Evolutionary conservation across 2,797 vertebrate species (phyloP), one percentile per base, ranked within the genome.

Genomic region (Sebastes taczanowskii): DNA sequence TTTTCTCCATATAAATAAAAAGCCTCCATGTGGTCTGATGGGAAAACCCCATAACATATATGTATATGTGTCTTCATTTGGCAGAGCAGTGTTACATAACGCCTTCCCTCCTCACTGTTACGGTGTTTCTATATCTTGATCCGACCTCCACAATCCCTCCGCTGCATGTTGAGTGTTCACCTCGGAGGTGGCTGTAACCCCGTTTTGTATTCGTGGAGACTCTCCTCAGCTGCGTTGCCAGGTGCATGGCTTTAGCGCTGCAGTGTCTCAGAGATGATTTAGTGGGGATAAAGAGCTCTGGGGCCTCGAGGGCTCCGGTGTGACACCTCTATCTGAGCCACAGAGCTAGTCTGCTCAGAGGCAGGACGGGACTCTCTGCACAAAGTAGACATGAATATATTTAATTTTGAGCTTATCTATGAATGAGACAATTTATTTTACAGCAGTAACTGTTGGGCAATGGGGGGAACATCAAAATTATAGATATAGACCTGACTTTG

Each of bases 241-340:
- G 88, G 74, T 81, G 73, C 72, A 34, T 38, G 85, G 67, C 58
- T 81, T 61, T 68, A 23, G 56, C 63, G 20, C 61, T 8, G 30
- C 69, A 52, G 46, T 30, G 67, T 84, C 78, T 42, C 84, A 49
- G 32, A 16, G 85, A 52, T 84, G 77, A 70, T 82, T 79, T 85
- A 82, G 61, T 42, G 70, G 11, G 78, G 74, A 75, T 84, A 78
- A 68, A 77, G 83, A 88, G 56, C 67, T 64, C 23, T 7, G 56
- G 29, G 65, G 67, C 73, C 49, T 61, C n/a, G 71, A 58, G 60
- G 83, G 2, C 78, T 52, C 62, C 52, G 46, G 14, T 58, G 29
- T 78, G 78, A 77, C 35, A n/a, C 75, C 30, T 77, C 83, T 65
- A 20, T 88, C 80, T 86, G 81, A 79, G 66, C 59, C 18, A 60